phyloP scores from a whole-genome alignment of 2,113 vertebrate species.

The Cyprinodon variegatus region DNA sequence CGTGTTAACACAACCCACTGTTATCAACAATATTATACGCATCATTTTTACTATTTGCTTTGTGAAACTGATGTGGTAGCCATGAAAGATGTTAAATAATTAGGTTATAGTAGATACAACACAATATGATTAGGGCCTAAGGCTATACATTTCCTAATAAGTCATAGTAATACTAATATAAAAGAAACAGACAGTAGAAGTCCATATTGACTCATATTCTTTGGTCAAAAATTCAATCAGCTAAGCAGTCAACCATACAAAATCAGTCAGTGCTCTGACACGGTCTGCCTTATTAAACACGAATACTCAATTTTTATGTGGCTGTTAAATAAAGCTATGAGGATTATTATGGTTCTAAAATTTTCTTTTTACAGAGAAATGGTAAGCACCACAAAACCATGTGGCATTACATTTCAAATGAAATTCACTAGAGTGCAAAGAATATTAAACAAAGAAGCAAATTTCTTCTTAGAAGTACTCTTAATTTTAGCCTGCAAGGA shows the following conservation, averaged over 20 bases:
- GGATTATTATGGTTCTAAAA: too few species aligned
- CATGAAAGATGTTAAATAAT: background rate
- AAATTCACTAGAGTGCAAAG: background rate
- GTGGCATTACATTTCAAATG: too few species aligned
- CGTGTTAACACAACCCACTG: too few species aligned
- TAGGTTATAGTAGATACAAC: background rate
- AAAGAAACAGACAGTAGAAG: background rate
- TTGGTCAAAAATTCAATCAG: background rate
- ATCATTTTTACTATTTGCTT: background rate
- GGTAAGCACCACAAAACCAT: too few species aligned
- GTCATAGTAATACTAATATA: background rate
- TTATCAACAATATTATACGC: too few species aligned
- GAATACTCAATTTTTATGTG: too few species aligned
- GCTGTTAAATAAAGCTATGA: background rate
- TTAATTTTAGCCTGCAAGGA: background rate
- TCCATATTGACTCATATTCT: background rate
- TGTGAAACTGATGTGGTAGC: background rate
- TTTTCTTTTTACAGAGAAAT: too few species aligned
- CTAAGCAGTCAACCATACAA: background rate
- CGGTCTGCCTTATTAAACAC: background rate
- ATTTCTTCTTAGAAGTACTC: background rate
- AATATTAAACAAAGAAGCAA: background rate
- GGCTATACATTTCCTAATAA: background rate
- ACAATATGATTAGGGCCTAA: background rate
- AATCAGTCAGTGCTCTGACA: background rate